Conservation (phyloP, 2,797 vertebrate genomes). For the Intellagama lesueurii region DNA sequence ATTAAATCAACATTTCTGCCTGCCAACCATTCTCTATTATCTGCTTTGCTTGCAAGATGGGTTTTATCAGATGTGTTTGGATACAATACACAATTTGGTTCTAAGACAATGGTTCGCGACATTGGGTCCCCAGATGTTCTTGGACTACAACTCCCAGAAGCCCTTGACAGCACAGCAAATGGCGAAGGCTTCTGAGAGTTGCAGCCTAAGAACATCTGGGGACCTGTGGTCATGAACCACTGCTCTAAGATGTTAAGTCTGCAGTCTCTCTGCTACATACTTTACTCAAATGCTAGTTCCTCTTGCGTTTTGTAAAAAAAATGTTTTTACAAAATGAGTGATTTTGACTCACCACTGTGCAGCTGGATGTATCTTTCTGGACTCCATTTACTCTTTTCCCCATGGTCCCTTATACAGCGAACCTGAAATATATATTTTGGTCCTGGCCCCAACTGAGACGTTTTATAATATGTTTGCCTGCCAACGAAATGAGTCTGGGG, state of each 20-base stretch:
- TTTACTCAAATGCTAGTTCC: neutral
- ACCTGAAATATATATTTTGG: slow-evolving; percentile 85
- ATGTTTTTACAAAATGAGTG: neutral
- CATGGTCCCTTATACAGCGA: slow-evolving; percentile 87
- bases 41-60: neutral
- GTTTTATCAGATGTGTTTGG: neutral
- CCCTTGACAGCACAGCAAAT: too few species aligned
- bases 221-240: too few species aligned
- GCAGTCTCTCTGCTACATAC: neutral
- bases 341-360: slow-evolving; percentile 80
- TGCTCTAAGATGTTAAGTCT: neutral
- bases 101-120: too few species aligned
- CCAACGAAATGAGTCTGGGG: slow-evolving; percentile 84
- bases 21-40: neutral
- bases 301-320: neutral
- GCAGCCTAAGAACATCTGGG: too few species aligned
- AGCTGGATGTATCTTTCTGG: slow-evolving; percentile 77
- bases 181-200: too few species aligned
- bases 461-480: slow-evolving; percentile 85
- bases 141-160: too few species aligned
- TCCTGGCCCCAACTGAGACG: slow-evolving; percentile 84
- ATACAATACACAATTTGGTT: neutral
- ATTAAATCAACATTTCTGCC: too few species aligned
- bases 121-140: too few species aligned
- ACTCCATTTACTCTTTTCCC: slow-evolving; percentile 91